phyloP scores from a whole-genome alignment of 2,888 invertebrate genomes.

The Cataglyphis cursor region DNA sequence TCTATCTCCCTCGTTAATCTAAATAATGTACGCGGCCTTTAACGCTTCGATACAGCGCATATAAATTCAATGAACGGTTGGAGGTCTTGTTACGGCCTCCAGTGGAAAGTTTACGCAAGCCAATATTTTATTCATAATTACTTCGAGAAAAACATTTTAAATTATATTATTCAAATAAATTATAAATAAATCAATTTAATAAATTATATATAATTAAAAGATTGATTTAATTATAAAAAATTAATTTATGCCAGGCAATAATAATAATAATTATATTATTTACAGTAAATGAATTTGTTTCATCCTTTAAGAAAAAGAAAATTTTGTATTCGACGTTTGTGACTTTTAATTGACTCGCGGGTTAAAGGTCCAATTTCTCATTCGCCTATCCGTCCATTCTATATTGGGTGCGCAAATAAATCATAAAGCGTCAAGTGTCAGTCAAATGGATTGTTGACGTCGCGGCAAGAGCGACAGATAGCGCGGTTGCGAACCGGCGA shows the following conservation, averaged over 20 bases:
- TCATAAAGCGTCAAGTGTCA: slow-evolving; percentile 28
- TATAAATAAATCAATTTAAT: not conserved
- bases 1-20: slow-evolving; percentile 40
- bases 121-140: slow-evolving; percentile 19
- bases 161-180: not conserved
- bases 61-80: slow-evolving; percentile 21
- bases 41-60: slow-evolving; percentile 18
- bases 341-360: not conserved
- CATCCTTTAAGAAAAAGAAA: not conserved
- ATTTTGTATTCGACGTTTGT: slow-evolving; percentile 6
- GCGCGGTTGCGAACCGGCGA: slow-evolving; percentile 39
- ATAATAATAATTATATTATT: not conserved
- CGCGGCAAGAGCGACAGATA: slow-evolving; percentile 27
- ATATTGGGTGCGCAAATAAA: slow-evolving; percentile 19
- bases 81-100: not conserved
- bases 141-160: not conserved
- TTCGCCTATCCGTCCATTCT: slow-evolving; percentile 8
- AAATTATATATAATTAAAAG: not conserved
- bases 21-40: slow-evolving; percentile 27
- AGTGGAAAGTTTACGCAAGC: slow-evolving; percentile 11
- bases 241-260: not conserved
- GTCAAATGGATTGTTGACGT: slow-evolving; percentile 25
- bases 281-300: not conserved
- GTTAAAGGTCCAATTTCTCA: slow-evolving; percentile 18
- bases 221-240: not conserved